Evolutionary conservation across 2,113 vertebrate species (phyloP).

Genomic region (Axis porcinus): DNA sequence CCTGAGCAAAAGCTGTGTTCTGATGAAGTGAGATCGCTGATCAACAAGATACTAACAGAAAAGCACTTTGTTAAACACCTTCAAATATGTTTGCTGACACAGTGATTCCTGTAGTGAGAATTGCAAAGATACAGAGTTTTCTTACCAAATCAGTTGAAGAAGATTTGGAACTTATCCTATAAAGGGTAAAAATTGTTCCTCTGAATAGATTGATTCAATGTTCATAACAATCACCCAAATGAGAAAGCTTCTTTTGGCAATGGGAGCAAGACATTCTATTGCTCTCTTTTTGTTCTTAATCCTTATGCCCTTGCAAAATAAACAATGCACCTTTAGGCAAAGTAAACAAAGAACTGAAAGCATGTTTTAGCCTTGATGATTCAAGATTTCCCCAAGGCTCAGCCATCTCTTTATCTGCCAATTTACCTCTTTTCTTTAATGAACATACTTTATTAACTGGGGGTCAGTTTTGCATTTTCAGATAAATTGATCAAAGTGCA

Average conservation of each 20-base stretch:
- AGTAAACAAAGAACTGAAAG: neutral
- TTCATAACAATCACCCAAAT: neutral
- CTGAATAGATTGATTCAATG: neutral
- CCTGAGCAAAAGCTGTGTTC: neutral
- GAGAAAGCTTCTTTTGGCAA: conserved; percentile 36
- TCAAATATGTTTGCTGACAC: neutral
- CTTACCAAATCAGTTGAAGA: neutral
- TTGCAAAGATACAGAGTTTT: conserved; percentile 30
- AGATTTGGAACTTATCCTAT: conserved; percentile 15
- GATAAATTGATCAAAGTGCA: neutral
- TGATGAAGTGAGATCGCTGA: neutral
- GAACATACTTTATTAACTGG: neutral
- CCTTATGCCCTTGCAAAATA: neutral
- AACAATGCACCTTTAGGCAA: neutral
- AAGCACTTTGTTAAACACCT: neutral
- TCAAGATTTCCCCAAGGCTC: conserved; percentile 17
- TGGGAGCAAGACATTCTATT: neutral
- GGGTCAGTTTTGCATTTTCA: neutral
- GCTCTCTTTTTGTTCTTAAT: conserved; percentile 16
- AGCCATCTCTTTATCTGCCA: neutral
- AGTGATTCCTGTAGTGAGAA: neutral
- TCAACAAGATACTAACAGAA: neutral
- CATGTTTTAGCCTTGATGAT: conserved; percentile 7
- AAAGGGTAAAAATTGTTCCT: neutral
- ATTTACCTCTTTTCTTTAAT: neutral